phyloP scores from a whole-genome alignment of 53 echinoderm and acorn worm species.

The Glandiceps talaboti region DNA sequence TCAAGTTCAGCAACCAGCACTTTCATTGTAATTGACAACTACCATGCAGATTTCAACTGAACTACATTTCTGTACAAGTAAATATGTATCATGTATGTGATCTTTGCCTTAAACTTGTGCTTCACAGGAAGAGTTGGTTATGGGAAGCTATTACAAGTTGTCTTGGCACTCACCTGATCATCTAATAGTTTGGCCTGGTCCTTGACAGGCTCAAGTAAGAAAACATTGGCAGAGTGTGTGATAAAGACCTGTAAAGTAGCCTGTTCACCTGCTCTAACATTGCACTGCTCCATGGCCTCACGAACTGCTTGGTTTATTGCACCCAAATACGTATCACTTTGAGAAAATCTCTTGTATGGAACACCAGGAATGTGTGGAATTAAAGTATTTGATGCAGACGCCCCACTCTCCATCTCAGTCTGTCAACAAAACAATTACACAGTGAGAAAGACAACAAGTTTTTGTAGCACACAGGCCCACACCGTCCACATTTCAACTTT shows the following conservation, averaged over 20 bases:
- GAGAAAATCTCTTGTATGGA: background rate
- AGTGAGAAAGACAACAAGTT: too few relatives aligned
- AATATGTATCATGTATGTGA: too few relatives aligned
- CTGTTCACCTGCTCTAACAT: slow-evolving; percentile 85
- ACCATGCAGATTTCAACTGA: too few relatives aligned
- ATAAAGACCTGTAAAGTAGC: slow-evolving; percentile 79
- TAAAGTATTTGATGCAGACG: background rate
- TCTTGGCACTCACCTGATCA: slow-evolving; percentile 14
- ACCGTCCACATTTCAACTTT: too few relatives aligned
- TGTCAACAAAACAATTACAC: background rate
- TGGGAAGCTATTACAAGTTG: too few relatives aligned
- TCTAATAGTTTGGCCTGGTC: slow-evolving; percentile 14
- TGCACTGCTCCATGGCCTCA: slow-evolving; percentile 60
- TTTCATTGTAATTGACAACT: too few relatives aligned
- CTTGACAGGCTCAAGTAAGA: slow-evolving; percentile 61
- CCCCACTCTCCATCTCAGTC: background rate
- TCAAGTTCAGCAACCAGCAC: too few relatives aligned
- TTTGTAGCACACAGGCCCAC: too few relatives aligned
- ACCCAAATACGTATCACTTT: slow-evolving; percentile 13
- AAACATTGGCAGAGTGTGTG: slow-evolving; percentile 86
- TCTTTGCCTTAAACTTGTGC: too few relatives aligned
- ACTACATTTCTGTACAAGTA: too few relatives aligned
- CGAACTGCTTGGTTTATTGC: slow-evolving; percentile 83
- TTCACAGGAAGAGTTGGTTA: too few relatives aligned
- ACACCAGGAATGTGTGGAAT: background rate